These are phyloP conservation scores for Sterna hirundo DNA, from an alignment of 2,113 vertebrate species.

Conservation along the genomic window DNA sequence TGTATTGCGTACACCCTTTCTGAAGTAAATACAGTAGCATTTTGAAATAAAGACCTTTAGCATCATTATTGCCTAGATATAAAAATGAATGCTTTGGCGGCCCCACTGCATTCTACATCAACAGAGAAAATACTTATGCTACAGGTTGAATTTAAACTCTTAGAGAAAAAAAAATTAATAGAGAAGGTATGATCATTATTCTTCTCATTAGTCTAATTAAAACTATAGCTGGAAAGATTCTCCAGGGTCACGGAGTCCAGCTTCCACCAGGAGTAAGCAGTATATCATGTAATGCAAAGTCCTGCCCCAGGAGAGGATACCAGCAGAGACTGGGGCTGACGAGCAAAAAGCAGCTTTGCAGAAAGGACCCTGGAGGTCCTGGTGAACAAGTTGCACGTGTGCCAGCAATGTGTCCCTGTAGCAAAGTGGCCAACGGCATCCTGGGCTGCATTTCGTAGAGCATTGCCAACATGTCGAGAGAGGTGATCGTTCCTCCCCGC, in stretches of 20 bases:
- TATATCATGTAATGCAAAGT: background rate
- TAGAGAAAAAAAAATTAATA: background rate
- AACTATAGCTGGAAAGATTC: background rate
- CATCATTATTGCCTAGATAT: background rate
- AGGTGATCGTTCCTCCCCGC: background rate
- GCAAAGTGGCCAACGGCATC: background rate
- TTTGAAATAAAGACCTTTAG: background rate
- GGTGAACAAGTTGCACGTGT: background rate
- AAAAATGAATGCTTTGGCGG: background rate
- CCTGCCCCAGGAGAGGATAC: background rate
- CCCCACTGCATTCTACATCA: background rate
- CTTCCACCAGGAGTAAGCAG: background rate
- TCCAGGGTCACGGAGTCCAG: background rate
- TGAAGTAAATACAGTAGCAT: background rate
- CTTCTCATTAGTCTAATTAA: background rate
- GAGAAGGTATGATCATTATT: background rate
- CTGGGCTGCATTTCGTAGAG: background rate
- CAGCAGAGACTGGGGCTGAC: background rate
- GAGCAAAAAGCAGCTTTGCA: background rate
- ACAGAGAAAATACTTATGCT: background rate
- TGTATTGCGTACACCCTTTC: background rate
- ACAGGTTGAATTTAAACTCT: background rate
- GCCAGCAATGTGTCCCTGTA: background rate
- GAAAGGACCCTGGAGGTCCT: background rate
- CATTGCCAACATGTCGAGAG: fast-evolving